Evolutionary conservation across 2,797 vertebrate genomes (phyloP).

Genomic region (Anabacerthia variegaticeps): DNA sequence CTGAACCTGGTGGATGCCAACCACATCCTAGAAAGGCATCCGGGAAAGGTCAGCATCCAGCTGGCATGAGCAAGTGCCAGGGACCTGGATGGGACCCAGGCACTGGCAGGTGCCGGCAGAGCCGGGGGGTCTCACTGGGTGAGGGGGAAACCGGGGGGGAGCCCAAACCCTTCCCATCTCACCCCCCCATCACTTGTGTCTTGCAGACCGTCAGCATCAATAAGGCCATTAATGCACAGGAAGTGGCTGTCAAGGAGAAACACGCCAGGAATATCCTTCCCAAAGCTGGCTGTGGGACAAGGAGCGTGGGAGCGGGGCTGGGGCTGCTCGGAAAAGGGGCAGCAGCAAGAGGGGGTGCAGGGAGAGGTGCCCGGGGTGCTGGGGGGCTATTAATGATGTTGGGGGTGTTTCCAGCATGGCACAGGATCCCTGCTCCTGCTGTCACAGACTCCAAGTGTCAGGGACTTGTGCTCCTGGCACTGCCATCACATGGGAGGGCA

Average conservation of each 20-base stretch:
- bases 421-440: neutral
- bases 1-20: slow-evolving; percentile 62
- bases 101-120: neutral
- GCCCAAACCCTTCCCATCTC: neutral
- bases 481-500: neutral
- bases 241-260: slow-evolving; percentile 98
- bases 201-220: slow-evolving; percentile 98
- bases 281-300: neutral
- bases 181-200: slow-evolving; percentile 1
- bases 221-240: slow-evolving; percentile 99
- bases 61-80: slow-evolving; percentile 41
- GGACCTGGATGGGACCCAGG: neutral
- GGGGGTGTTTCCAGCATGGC: neutral
- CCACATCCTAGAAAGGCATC: slow-evolving; percentile 54
- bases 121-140: neutral
- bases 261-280: slow-evolving; percentile 99
- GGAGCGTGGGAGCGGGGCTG: neutral
- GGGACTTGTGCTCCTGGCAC: neutral
- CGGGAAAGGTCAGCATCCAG: slow-evolving; percentile 36
- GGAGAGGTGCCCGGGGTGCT: neutral
- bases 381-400: neutral
- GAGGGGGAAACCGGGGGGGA: neutral
- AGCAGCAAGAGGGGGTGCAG: fast-evolving
- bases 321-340: neutral
- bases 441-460: neutral